These are phyloP conservation scores for Conger conger DNA, from an alignment of 2,113 vertebrate species.

Conservation along the genomic window DNA sequence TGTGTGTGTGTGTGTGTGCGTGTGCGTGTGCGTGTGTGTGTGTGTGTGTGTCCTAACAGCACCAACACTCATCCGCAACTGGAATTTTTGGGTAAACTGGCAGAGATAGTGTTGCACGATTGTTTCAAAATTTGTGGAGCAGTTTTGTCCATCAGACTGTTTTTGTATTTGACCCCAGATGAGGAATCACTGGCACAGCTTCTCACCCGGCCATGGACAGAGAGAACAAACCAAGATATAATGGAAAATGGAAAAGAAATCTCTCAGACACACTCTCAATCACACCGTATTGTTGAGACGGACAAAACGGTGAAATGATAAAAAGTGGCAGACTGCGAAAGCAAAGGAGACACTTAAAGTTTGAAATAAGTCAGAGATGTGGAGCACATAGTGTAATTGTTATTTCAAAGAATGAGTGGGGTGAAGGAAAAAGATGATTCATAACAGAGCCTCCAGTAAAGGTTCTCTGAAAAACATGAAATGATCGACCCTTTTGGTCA, in stretches of 20 bases:
- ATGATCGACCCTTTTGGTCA: background rate
- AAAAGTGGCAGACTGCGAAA: conserved; percentile 29
- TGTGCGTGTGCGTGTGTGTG: background rate
- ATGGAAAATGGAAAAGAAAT: conserved; percentile 30
- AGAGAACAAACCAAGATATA: conserved; percentile 18
- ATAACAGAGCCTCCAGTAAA: conserved; percentile 26
- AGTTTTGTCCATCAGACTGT: conserved; percentile 10
- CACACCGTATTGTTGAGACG: conserved; percentile 46
- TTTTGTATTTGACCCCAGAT: conserved; percentile 35
- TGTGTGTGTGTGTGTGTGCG: background rate
- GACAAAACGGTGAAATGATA: conserved; percentile 32
- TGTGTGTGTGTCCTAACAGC: background rate
- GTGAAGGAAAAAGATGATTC: conserved; percentile 22
- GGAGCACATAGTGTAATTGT: conserved; percentile 27
- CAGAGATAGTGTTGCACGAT: background rate
- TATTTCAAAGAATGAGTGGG: conserved; percentile 21
- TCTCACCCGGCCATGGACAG: conserved; percentile 1
- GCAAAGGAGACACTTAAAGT: conserved; percentile 22
- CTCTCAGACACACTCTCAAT: conserved; percentile 44
- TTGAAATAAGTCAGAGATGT: background rate
- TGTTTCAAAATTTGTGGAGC: conserved; percentile 7
- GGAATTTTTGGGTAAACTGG: background rate
- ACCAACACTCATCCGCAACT: background rate
- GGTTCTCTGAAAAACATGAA: conserved; percentile 20
- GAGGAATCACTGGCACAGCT: conserved; percentile 34